Base-by-base conservation (phyloP, 2,113 vertebrate genomes). In the Microcebus murinus region DNA sequence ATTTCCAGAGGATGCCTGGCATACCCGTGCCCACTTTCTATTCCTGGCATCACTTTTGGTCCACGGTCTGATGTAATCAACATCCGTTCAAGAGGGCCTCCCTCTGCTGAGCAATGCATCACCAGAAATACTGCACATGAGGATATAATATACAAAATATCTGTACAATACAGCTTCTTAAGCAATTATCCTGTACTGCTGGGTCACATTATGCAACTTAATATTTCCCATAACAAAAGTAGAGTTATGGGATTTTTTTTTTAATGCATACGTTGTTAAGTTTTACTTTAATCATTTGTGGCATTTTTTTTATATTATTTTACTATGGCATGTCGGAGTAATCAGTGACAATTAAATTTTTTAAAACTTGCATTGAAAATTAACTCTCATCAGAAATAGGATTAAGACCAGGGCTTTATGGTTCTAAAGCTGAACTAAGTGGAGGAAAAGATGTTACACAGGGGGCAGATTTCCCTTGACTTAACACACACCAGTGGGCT, bases 321-420 rank as follows among this genome's bases (percentile, higher is more conserved):
- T 94, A 96, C 94, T 96, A 97, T 95, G 96, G 90, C 91, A 96
- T 98, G 96, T 98, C 97, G 97, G 95, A 97, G 97, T 92, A 97
- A 98, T 98, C 98, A 97, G 96, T 81, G 96, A 97, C 96, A 98
- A 98, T 98, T 98, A 97, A 96, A 97, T 96, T 97, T 96, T 96
- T 96, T 70, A n/a, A 97, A 96, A 95, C 96, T 97, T 50, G 95
- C 96, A 97, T 96, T 97, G 97, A 96, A 97, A 98, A 98, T 97
- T 96, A 98, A 98, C 97, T 98, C 96, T 97, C 97, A 96, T 97
- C 97, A 98, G 90, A 97, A 97, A 97, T 84, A 96, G 94, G 97
- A 98, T 98, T 96, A 98, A 97, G 98, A 95, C 55, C 7, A 0
- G 50, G 57, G 71, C 92, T 97, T 97, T 97, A 96, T 89, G 96